These are phyloP conservation scores for Macrobrachium nipponense DNA, from an alignment of 1,140 invertebrate species.

Conservation along the genomic window DNA sequence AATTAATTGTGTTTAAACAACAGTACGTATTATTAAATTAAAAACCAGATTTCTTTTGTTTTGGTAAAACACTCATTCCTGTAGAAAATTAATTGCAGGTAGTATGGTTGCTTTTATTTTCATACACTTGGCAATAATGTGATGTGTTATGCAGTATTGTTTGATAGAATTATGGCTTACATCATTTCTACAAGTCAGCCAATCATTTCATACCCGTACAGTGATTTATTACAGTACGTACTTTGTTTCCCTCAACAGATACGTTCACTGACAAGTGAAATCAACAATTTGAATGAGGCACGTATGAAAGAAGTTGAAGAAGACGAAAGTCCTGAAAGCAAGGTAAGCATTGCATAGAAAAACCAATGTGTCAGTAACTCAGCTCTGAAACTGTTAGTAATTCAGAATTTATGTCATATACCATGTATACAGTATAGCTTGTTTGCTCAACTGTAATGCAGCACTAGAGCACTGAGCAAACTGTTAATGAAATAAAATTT, in stretches of 20 bases:
- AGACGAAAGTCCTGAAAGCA: conserved; percentile 60
- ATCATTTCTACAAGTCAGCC: too few species aligned
- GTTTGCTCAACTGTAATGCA: neutral
- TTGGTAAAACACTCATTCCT: too few species aligned
- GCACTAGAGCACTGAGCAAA: neutral
- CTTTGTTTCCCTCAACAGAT: conserved; percentile 37
- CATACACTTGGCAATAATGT: too few species aligned
- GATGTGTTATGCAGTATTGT: too few species aligned
- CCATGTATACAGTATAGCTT: conserved; percentile 58
- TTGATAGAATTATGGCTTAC: too few species aligned
- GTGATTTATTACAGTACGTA: neutral
- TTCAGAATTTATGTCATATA: neutral
- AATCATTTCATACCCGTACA: neutral
- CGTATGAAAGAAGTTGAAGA: conserved; percentile 63
- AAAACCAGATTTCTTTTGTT: too few species aligned
- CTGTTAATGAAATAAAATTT: neutral
- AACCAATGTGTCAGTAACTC: conserved; percentile 68
- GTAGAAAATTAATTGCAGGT: too few species aligned
- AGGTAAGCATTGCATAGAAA: conserved; percentile 29
- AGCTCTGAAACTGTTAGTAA: neutral
- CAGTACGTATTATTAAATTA: too few species aligned
- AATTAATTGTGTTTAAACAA: too few species aligned
- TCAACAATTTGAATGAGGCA: conserved; percentile 58
- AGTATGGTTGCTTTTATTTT: too few species aligned
- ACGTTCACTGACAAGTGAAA: conserved; percentile 38